Base-by-base conservation (phyloP, 2,113 vertebrate genomes). In the Dromas ardeola region DNA sequence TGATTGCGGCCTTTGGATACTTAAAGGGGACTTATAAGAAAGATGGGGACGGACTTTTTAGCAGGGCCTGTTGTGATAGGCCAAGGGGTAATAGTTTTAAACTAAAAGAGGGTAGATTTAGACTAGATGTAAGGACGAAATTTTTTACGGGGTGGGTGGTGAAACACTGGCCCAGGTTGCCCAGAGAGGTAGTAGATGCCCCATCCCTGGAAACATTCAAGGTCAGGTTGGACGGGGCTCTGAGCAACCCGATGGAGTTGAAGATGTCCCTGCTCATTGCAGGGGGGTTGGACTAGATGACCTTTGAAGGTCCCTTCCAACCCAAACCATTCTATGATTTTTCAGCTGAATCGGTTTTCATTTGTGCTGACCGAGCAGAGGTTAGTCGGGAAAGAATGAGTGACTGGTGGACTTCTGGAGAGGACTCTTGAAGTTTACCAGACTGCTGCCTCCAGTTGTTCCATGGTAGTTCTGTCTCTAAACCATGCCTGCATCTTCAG, bases 71-170 rank as follows among this genome's bases (percentile, higher is more conserved):
- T 43, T 66, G 52, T 10, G 9, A 13, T 15, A 79, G 49, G 17
- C 49, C 26, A 32, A 58, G 36, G 25, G 10, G 7, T 40, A 36
- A 38, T 66, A 9, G 4, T 56, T 80, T 77, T 67, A 69, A 71
- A 22, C 26, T 81, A 11, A 34, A 73, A 80, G 30, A n/a, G 36
- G 10, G 5, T 52, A 3, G 52, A n/a, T 61, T 42, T 42, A 77
- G 20, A 34, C 10, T 23, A n/a, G 38, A 30, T n/a, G 5, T 3
- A 61, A 56, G 19, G 40, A 74, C 62, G 5, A 40, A 5, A 1
- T 18, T n/a, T 74, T 83, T 58, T 77, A 9, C 3, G 2, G 0
- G 18, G 43, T 69, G 7, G 1, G 8, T 53, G 34, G 2, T 67
- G 42, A 45, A 66, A 32, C 14, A 5, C 63, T 45, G 29, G 42